phyloP scores from a whole-genome alignment of 2,888 invertebrate species.

The Busseola fusca region DNA sequence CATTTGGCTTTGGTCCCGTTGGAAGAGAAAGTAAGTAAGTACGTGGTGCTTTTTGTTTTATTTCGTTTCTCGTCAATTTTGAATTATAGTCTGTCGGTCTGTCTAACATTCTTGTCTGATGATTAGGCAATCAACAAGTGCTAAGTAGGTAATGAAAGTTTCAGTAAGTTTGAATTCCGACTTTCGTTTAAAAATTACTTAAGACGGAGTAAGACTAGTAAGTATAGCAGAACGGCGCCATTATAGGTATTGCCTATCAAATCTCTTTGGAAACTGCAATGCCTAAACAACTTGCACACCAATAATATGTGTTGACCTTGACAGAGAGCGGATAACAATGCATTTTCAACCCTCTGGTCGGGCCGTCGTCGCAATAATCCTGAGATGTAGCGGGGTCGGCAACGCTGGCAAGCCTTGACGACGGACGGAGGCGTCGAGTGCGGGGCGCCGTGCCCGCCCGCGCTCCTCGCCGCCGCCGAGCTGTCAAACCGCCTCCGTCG shows the following conservation, averaged over 20 bases:
- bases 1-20: conserved; percentile 52
- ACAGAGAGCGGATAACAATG: conserved; percentile 78
- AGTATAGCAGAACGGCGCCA: background rate
- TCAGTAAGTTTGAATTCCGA: background rate
- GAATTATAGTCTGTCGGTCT: conserved; percentile 4
- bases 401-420: conserved; percentile 71
- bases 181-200: conserved; percentile 4
- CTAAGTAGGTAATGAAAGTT: conserved; percentile 3
- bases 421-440: conserved; percentile 74
- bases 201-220: background rate
- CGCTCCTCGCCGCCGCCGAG: conserved; percentile 81
- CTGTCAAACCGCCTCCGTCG: conserved; percentile 89
- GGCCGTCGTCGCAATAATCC: conserved; percentile 81
- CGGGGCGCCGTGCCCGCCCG: conserved; percentile 81
- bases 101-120: conserved; percentile 1
- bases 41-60: conserved; percentile 38
- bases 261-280: conserved; percentile 20
- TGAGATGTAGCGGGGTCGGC: conserved; percentile 75
- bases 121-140: conserved; percentile 14
- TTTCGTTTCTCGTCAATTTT: conserved; percentile 31
- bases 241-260: conserved; percentile 21
- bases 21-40: conserved; percentile 53
- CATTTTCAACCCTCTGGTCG: conserved; percentile 85
- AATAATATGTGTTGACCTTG: conserved; percentile 79
- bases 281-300: conserved; percentile 22